Percentiles rank a stretch among this genome's conserved stretches.
These are phyloP conservation scores for Drosophila takahashii DNA, from an alignment of 1,140 invertebrate genomes.

Conservation along the genomic window DNA sequence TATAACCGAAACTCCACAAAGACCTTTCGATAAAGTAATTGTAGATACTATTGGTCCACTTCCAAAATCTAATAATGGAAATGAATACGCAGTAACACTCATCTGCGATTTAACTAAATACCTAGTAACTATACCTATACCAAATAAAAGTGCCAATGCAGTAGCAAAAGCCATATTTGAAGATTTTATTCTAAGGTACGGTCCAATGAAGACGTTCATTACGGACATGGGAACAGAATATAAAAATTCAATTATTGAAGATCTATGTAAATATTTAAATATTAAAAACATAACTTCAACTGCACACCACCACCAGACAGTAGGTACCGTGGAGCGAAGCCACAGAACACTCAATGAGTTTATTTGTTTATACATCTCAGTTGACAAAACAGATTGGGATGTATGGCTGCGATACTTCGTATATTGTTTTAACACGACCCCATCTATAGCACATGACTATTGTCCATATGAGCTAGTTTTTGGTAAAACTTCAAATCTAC, in stretches of 20 bases:
- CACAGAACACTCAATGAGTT: slow-evolving; percentile 44
- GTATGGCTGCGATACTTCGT: no score
- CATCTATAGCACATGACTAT: no score
- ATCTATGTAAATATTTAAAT: slow-evolving; percentile 39
- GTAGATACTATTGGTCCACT: slow-evolving; percentile 41
- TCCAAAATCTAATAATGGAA: slow-evolving; percentile 24
- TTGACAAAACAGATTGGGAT: slow-evolving; percentile 14
- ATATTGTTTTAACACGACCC: no score
- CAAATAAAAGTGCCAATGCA: slow-evolving; percentile 21
- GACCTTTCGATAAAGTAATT: slow-evolving; percentile 31
- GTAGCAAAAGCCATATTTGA: slow-evolving; percentile 55
- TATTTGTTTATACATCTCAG: slow-evolving; percentile 30
- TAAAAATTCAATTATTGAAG: slow-evolving; percentile 47
- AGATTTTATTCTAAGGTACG: slow-evolving; percentile 28
- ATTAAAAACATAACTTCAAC: slow-evolving; percentile 18
- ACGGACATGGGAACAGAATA: not conserved
- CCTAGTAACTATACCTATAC: no score
- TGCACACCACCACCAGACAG: not conserved
- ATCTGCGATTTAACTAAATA: no score
- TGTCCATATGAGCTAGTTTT: no score
- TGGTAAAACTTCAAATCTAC: no score
- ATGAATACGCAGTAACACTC: slow-evolving; percentile 28
- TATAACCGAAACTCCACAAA: not conserved
- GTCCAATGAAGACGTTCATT: slow-evolving; percentile 40
- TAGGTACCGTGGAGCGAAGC: slow-evolving; percentile 31